phyloP scores from a whole-genome alignment of 2,888 invertebrate species.

The Drosophila ezoana region DNA sequence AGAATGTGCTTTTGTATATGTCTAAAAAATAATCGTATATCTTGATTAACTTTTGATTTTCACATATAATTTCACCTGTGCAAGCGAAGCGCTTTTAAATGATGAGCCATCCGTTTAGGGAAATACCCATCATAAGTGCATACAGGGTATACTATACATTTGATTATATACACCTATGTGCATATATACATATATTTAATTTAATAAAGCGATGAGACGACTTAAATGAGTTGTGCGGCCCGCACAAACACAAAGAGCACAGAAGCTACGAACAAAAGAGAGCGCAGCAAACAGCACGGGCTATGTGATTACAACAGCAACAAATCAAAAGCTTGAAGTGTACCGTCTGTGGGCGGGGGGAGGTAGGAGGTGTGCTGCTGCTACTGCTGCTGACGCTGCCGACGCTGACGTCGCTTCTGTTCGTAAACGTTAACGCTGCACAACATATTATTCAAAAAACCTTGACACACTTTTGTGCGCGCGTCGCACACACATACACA shows the following conservation, averaged over 20 bases:
- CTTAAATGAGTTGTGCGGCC: constrained; percentile 54
- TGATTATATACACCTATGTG: background rate
- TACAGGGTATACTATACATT: background rate
- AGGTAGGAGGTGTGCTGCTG: constrained; percentile 8
- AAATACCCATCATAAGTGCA: too few species aligned
- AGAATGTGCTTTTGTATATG: too few species aligned
- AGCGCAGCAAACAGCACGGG: constrained; percentile 29
- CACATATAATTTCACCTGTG: too few species aligned
- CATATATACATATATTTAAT: constrained; percentile 4
- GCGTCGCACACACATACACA: constrained; percentile 62
- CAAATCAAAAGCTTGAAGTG: constrained; percentile 58
- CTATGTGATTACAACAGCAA: constrained; percentile 52
- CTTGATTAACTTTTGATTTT: too few species aligned
- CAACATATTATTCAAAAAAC: constrained; percentile 82
- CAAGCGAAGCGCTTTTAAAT: too few species aligned
- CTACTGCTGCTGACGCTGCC: constrained; percentile 19
- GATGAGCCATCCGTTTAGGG: too few species aligned
- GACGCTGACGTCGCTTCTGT: constrained; percentile 56
- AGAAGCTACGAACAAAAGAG: constrained; percentile 35
- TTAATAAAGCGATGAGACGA: constrained; percentile 53
- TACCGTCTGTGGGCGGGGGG: constrained; percentile 11
- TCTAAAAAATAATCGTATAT: too few species aligned
- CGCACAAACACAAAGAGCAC: constrained; percentile 44
- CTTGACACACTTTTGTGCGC: constrained; percentile 83
- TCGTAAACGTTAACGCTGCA: constrained; percentile 75